A percentile compares a stretch with the other conserved stretches of the same genome.
These are phyloP conservation scores for Noctua janthe DNA, from an alignment of 2,888 invertebrate species.

Conservation along the genomic window DNA sequence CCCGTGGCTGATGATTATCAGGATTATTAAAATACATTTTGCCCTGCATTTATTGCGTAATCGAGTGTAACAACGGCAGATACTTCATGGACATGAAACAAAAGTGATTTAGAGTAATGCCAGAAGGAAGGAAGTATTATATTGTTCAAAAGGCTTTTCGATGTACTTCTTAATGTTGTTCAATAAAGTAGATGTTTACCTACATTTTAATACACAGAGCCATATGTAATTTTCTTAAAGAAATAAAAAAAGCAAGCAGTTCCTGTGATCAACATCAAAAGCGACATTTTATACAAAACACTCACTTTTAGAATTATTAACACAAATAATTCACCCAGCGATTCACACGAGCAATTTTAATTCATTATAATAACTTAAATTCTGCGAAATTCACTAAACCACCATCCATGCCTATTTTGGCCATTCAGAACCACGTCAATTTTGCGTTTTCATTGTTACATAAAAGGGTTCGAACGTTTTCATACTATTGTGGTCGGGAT, in stretches of 20 bases:
- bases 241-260: too few species aligned
- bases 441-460: background rate
- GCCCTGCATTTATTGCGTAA: constrained; percentile 25
- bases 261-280: background rate
- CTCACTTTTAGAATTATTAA: background rate
- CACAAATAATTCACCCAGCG: background rate
- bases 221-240: background rate
- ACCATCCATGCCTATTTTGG: background rate
- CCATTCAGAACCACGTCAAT: constrained; percentile 6
- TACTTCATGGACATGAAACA: constrained; percentile 24
- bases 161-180: constrained; percentile 1
- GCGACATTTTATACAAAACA: background rate
- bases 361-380: background rate
- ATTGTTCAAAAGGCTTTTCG: constrained; percentile 4
- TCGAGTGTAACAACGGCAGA: constrained; percentile 35
- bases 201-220: background rate
- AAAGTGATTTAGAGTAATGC: constrained; percentile 44
- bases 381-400: background rate
- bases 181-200: background rate
- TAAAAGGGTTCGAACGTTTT: constrained; percentile 4
- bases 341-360: background rate
- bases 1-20: background rate
- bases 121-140: constrained; percentile 24
- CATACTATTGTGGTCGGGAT: background rate
- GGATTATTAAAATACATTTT: background rate